Evolutionary conservation across 2,888 invertebrate genomes (phyloP), one percentile per base, ranked within the genome.

Genomic region (Panzeria rudis): DNA sequence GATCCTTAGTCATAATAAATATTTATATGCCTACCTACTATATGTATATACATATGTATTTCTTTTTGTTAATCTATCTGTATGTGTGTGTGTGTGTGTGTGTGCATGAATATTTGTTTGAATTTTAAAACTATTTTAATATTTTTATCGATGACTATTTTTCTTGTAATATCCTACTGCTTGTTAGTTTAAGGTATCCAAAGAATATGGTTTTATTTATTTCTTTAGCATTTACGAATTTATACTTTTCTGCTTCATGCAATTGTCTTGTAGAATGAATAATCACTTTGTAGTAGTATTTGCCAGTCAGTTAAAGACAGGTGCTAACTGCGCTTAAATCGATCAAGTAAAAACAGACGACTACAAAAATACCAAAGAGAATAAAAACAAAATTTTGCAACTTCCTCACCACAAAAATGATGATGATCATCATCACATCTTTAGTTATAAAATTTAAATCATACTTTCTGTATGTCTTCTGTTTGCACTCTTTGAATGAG

Each of bases 241-340:
- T 62, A n/a, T 32, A 13, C n/a, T 38, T 25, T 38, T 47, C 44
- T 61, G n/a, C 5, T 32, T 8, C 9, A 35, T 47, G 44, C 72
- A 66, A 77, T 64, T 75, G 52, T 44, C 44, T 77, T 56, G 35
- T 8, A 23, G 71, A 64, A 82, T 85, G 82, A 85, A 79, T 85
- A 85, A 82, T 85, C 85, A 85, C 78, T 82, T 78, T 82, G 82
- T 79, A 41, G 82, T 75, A 85, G 78, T 85, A 78, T 82, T 73
- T 82, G 78, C 83, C 79, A 86, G 87, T 85, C 86, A 69, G 86
- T 85, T 81, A 85, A 79, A 73, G 86, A 87, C 87, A 87, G 87
- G 87, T 87, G 87, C 87, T 87, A 87, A 87, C 87, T 87, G 87
- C 79, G 80, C 81, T 68, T 84, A 86, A 86, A 87, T 87, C 87